These are phyloP conservation scores for Gastrophysa polygoni DNA, from an alignment of 2,888 invertebrate genomes.

Conservation along the genomic window DNA sequence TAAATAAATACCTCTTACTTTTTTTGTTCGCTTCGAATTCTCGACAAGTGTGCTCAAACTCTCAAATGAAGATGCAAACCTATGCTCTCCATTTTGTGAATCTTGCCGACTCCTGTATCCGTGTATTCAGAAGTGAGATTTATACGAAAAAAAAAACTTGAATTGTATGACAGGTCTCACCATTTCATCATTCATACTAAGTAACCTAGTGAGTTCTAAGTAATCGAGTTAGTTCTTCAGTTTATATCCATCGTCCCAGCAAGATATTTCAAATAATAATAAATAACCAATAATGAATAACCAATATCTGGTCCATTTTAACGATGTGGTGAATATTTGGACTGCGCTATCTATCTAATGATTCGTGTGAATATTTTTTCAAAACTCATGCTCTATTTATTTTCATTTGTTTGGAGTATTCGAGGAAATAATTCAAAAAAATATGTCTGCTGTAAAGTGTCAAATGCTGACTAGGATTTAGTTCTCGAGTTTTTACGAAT, in stretches of 20 bases:
- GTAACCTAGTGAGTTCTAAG: too few relatives aligned
- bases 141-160: too few relatives aligned
- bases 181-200: too few relatives aligned
- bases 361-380: background rate
- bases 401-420: conserved; percentile 32
- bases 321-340: too few relatives aligned
- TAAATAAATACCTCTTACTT: conserved; percentile 52
- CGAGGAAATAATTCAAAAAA: conserved; percentile 52
- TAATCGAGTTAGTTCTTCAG: too few relatives aligned
- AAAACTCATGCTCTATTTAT: conserved; percentile 23
- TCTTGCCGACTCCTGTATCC: conserved; percentile 19
- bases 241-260: too few relatives aligned
- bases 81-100: conserved; percentile 22
- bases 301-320: too few relatives aligned
- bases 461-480: conserved; percentile 52
- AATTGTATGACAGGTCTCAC: too few relatives aligned
- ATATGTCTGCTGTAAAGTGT: conserved; percentile 50
- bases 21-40: conserved; percentile 49
- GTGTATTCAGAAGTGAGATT: too few relatives aligned
- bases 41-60: conserved; percentile 49
- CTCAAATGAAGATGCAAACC: conserved; percentile 54
- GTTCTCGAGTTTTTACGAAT: conserved; percentile 50
- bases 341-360: too few relatives aligned
- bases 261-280: too few relatives aligned
- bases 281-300: too few relatives aligned